Base-by-base conservation (phyloP, 2,797 vertebrate genomes). In the Selene dorsalis region DNA sequence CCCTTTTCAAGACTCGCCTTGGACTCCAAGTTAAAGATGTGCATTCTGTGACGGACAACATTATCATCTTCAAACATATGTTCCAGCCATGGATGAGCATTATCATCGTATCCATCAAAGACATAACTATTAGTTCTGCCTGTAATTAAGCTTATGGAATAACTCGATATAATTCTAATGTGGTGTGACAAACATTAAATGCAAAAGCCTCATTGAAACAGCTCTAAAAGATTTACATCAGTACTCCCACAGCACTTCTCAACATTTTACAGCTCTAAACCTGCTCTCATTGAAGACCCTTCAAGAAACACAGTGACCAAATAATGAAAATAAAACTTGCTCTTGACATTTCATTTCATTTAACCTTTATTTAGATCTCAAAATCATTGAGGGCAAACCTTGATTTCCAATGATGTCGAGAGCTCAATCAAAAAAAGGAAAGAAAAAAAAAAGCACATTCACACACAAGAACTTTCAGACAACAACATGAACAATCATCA, bases 71-170 rank as follows among this genome's bases (percentile, higher is more conserved):
- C 24, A 65, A 16, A 56, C 20, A 67, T 48, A 22, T 67, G 22
- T 65, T 60, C 48, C 5, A 64, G 3, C 47, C 38, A 50, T 24
- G n/a, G 16, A 18, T 47, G 30, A 69, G 35, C 43, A n/a, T 65
- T 17, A 50, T 50, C 43, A 28, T 20, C 17, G 47, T 64, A 58
- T 75, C 41, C 62, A 68, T 65, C 55, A 22, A 55, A n/a, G 26
- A 43, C 53, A 57, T 61, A 0, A 28, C 38, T 30, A 35, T 39
- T 56, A 9, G 32, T 50, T 43, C 64, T 22, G 10, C 64, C 14
- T 9, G 0, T 64, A 35, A 60, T 64, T 45, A 59, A 52, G n/a
- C n/a, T 3, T 24, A 12, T 22, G 11, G 48, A 52, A 24, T 22
- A 52, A 26, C 10, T 3, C 18, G 16, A 32, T 35, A 58, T 11